Conservation (phyloP, 2,113 vertebrate species). For the Scalopus aquaticus region DNA sequence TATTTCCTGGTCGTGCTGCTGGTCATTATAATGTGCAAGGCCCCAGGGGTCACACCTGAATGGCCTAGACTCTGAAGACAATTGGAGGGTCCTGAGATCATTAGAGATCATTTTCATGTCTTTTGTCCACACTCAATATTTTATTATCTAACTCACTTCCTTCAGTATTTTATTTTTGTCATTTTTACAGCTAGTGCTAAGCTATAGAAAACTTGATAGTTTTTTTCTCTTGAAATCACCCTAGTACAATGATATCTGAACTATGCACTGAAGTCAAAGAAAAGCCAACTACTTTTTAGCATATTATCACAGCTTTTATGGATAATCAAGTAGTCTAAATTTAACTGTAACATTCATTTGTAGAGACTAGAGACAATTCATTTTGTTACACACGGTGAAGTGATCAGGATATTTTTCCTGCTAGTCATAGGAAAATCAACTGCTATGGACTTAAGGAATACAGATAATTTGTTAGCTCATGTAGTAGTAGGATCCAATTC, state of each 20-base stretch:
- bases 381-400: background rate
- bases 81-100: background rate
- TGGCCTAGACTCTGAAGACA: background rate
- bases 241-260: background rate
- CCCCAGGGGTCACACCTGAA: background rate
- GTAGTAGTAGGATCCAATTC: background rate
- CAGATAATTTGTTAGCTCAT: background rate
- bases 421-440: background rate
- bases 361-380: background rate
- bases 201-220: background rate
- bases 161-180: background rate
- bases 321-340: background rate
- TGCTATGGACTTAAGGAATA: background rate
- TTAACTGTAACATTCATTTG: background rate
- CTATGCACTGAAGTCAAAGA: background rate
- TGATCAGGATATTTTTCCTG: background rate
- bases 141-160: background rate
- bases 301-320: background rate
- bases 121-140: background rate
- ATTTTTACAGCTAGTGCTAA: background rate
- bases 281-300: background rate
- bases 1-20: background rate
- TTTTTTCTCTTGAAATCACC: background rate
- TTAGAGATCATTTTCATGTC: background rate
- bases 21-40: background rate